These are phyloP conservation scores for Tyrophagus putrescentiae DNA, from an alignment of 1,140 invertebrate genomes.

Conservation along the genomic window DNA sequence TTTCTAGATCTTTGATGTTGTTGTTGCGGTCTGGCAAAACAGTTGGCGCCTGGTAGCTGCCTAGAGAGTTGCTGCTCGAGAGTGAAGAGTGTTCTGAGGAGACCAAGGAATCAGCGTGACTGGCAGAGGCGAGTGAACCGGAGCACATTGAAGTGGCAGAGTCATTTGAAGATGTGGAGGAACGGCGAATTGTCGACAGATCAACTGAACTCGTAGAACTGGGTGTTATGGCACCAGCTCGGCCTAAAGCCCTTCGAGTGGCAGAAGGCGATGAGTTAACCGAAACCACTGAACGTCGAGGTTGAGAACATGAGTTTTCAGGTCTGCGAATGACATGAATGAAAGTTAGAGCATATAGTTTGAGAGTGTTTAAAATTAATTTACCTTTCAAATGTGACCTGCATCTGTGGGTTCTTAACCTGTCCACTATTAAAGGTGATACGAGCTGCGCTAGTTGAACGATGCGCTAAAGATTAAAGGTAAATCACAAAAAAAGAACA, in stretches of 20 bases:
- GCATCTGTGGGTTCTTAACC: conserved; percentile 37
- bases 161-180: conserved; percentile 6
- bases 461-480: conserved; percentile 24
- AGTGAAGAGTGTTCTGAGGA: not conserved
- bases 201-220: not conserved
- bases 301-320: not conserved
- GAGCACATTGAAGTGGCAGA: conserved; percentile 6
- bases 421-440: conserved; percentile 32
- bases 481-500: not conserved
- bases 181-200: not conserved
- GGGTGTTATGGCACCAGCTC: not conserved
- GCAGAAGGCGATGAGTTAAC: not conserved
- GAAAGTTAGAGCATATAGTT: not conserved
- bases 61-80: not conserved
- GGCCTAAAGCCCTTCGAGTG: not conserved
- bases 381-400: conserved; percentile 67
- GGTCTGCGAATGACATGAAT: not conserved
- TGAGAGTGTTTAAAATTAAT: not conserved
- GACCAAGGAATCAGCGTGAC: not conserved
- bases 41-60: not conserved
- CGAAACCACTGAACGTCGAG: not conserved
- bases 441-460: conserved; percentile 23
- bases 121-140: not conserved
- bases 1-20: not conserved
- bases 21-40: conserved; percentile 3